Percentiles rank a stretch among this genome's conserved stretches.
Evolutionary conservation across 2,797 vertebrate genomes (phyloP).

Genomic region (Pantherophis alleghaniensis): DNA sequence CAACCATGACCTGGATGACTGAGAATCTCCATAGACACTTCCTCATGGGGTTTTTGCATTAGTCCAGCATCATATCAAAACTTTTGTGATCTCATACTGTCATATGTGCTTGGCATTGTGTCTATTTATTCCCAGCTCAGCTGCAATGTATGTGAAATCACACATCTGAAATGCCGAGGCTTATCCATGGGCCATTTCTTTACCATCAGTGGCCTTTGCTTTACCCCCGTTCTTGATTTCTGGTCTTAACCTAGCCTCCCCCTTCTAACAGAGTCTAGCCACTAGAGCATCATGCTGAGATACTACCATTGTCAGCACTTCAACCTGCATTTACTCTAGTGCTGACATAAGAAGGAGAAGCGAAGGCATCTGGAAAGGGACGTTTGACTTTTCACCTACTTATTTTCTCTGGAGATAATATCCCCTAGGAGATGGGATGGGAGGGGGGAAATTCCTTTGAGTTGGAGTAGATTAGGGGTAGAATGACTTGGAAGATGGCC

Average conservation of each 20-base stretch:
- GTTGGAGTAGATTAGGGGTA: no score
- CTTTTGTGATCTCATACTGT: background rate
- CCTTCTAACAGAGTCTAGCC: background rate
- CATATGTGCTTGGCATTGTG: background rate
- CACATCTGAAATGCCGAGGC: background rate
- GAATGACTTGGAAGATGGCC: no score
- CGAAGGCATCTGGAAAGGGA: no score
- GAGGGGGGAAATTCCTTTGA: no score
- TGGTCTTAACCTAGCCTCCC: background rate
- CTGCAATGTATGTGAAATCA: background rate
- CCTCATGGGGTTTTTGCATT: background rate
- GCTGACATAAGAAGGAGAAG: no score
- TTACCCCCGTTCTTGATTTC: background rate
- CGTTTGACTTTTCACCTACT: no score
- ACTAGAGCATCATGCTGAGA: background rate
- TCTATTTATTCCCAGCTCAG: background rate
- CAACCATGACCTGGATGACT: no score
- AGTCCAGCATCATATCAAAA: background rate
- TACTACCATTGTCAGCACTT: background rate
- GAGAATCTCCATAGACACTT: no score
- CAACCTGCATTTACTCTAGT: no score
- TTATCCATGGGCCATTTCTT: background rate
- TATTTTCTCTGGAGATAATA: no score
- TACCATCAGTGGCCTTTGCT: background rate
- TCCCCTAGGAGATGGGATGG: no score